Evolutionary conservation across 2,888 invertebrate species (phyloP), one percentile per base, ranked within the genome.

Genomic region (Cyclophora punctaria): DNA sequence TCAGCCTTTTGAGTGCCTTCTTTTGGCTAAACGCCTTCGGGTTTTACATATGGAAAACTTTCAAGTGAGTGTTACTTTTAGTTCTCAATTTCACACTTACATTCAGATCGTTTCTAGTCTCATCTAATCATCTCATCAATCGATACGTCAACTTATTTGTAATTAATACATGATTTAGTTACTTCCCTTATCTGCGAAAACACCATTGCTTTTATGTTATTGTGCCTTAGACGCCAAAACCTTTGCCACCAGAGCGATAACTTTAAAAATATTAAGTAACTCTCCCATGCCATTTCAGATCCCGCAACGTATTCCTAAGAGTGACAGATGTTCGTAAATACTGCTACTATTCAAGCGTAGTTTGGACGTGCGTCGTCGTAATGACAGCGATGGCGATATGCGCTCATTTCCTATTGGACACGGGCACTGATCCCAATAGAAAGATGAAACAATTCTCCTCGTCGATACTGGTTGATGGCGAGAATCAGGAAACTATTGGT

Each of bases 11-110:
- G 59, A 95, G 93, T 40, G 94, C 95, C 48, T 96, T 95, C 79
- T 95, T 96, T 71, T 96, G 96, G 96, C 82, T 96, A 3, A 96
- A 94, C 63, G 94, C 95, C 71, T 90, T 95, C 56, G 96, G 95
- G 47, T 96, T 94, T 73, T 96, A 96, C 73, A 93, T 96, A 56
- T 96, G 96, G 96, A 95, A 93, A 74, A 96, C 95, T 1, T 96
- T 96, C 71, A 93, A 91, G 93, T 93, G 83, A 84, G 88, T 77
- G n/a, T n/a, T n/a, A 63, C 20, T 20, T 20, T 20, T 20, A 20
- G 20, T 20, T 20, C 2, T 20, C 2, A 20, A 20, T 20, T 20
- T 20, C 20, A 20, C 20, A 20, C 20, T 20, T 20, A 20, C 20
- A 20, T 20, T 20, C 20, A 20, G n/a, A 20, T 20, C 20, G 20